A percentile compares a stretch with the other conserved stretches of the same genome.
phyloP scores from a whole-genome alignment of 2,888 invertebrate species.

The Rhorus exstirpatorius region DNA sequence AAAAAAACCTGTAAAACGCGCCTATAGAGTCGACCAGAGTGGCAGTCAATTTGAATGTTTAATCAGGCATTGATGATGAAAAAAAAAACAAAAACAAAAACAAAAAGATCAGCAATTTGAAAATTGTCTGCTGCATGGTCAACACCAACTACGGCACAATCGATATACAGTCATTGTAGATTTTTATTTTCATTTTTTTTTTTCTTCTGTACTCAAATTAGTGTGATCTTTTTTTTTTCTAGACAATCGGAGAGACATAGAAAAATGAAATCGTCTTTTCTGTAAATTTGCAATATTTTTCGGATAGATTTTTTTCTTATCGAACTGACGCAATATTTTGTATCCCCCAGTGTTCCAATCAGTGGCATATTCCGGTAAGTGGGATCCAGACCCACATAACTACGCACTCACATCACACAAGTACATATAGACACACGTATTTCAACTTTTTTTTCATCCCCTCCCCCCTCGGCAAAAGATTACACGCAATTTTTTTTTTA shows the following conservation, averaged over 20 bases:
- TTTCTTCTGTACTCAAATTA: slow-evolving; percentile 35
- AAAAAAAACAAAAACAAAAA: slow-evolving; percentile 13
- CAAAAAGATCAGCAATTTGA: too few relatives aligned
- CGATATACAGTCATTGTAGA: too few relatives aligned
- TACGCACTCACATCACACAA: slow-evolving; percentile 39
- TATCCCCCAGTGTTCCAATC: slow-evolving; percentile 95
- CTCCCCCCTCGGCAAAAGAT: slow-evolving; percentile 67
- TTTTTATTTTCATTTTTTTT: slow-evolving; percentile 34
- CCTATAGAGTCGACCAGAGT: slow-evolving; percentile 48
- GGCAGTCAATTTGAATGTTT: slow-evolving; percentile 57
- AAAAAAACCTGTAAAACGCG: slow-evolving; percentile 50
- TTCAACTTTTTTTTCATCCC: slow-evolving; percentile 54
- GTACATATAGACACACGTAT: slow-evolving; percentile 45
- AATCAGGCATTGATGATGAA: slow-evolving; percentile 24
- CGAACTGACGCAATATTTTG: slow-evolving; percentile 86
- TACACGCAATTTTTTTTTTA: slow-evolving; percentile 70
- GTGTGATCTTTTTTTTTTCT: slow-evolving; percentile 16
- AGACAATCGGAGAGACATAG: slow-evolving; percentile 26
- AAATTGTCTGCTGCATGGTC: slow-evolving; percentile 55
- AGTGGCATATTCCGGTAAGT: slow-evolving; percentile 98
- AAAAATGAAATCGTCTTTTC: slow-evolving; percentile 44
- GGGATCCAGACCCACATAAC: slow-evolving; percentile 87
- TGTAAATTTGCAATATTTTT: slow-evolving; percentile 59
- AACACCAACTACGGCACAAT: slow-evolving; percentile 50
- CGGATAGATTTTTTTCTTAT: slow-evolving; percentile 72